phyloP scores from a whole-genome alignment of 2,797 vertebrate genomes.

The Cyprinodon diabolis region DNA sequence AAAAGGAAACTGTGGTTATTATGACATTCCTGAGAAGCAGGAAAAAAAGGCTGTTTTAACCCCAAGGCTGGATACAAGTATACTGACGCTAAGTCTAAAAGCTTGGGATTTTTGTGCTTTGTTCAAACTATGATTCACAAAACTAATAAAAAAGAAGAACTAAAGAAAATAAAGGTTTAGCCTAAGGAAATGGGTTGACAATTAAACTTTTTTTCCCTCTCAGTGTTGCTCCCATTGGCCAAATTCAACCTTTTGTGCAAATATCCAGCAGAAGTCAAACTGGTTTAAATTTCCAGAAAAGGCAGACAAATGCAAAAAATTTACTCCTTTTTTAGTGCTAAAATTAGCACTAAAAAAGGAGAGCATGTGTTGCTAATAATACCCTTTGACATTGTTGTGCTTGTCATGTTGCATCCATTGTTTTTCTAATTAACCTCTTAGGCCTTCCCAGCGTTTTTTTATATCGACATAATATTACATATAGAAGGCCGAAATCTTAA shows the following conservation, averaged over 20 bases:
- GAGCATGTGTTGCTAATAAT: not conserved
- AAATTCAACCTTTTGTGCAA: not conserved
- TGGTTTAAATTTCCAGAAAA: slow-evolving; percentile 19
- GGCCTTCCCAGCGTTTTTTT: not conserved
- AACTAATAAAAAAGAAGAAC: slow-evolving; percentile 35
- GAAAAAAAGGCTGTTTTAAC: slow-evolving; percentile 74
- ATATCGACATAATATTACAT: not conserved
- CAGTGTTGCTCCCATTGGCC: not conserved
- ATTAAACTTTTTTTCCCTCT: slow-evolving; percentile 48
- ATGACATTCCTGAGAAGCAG: slow-evolving; percentile 88
- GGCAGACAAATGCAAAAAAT: slow-evolving; percentile 40
- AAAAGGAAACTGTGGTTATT: slow-evolving; percentile 86
- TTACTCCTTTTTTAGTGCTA: no score
- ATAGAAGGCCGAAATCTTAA: not conserved
- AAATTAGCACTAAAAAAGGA: slow-evolving; percentile 54
- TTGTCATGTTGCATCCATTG: not conserved
- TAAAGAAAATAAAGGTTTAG: slow-evolving; percentile 51
- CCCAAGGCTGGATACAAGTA: slow-evolving; percentile 69
- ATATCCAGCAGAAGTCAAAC: slow-evolving; percentile 11
- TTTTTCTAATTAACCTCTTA: not conserved
- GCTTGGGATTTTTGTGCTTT: slow-evolving; percentile 43
- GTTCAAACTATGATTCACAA: slow-evolving; percentile 29
- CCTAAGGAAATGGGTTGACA: slow-evolving; percentile 17
- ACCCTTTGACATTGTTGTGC: not conserved
- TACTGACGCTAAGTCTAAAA: slow-evolving; percentile 41